Base-by-base conservation (phyloP, 2,797 vertebrate species). In the Petrocephalus schoutedeni region DNA sequence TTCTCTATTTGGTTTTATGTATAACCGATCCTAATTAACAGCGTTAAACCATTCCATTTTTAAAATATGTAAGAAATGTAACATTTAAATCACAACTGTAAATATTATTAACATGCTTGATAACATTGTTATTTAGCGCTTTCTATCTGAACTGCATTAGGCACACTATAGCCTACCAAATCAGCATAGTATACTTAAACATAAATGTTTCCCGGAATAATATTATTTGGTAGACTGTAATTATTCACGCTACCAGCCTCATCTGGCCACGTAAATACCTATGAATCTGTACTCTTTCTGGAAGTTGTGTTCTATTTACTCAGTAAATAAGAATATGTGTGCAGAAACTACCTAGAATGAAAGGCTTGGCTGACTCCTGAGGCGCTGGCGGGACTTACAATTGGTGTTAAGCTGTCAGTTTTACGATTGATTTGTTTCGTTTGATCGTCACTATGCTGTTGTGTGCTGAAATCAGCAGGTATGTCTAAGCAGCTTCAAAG, bases 351-450 rank as follows among this genome's bases (percentile, higher is more conserved):
- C 82, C 45, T 74, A 77, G 36, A 74, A 23, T n/a, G 32, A 74
- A 74, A 61, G 61, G 83, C 36, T 53, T 23, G 67, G 41, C 53
- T 32, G 41, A 12, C 64, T 32, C n/a, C 53, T 32, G 67, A 58
- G 87, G 8, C 54, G 10, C 45, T 58, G 28, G 54, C 54, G 19
- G 49, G 85, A 58, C 41, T 80, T 82, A 61, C 51, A 86, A 74
- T 87, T 49, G 51, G 77, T 87, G 85, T 89, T 89, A 83, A 87
- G 64, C 71, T 89, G 86, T 83, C 88, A 64, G 53, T 87, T 87
- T 74, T 86, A 64, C 54, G 45, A 84, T 84, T 84, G 82, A 84
- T 84, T 54, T 54, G 82, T 54, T 53, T 54, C 82, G 49, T 84
- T 84, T 56, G 51, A 23, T 53, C 21, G 49, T 32, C 45, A 56